These are phyloP conservation scores for Pelobates cultripes DNA, from an alignment of 2,797 vertebrate species.

Conservation along the genomic window DNA sequence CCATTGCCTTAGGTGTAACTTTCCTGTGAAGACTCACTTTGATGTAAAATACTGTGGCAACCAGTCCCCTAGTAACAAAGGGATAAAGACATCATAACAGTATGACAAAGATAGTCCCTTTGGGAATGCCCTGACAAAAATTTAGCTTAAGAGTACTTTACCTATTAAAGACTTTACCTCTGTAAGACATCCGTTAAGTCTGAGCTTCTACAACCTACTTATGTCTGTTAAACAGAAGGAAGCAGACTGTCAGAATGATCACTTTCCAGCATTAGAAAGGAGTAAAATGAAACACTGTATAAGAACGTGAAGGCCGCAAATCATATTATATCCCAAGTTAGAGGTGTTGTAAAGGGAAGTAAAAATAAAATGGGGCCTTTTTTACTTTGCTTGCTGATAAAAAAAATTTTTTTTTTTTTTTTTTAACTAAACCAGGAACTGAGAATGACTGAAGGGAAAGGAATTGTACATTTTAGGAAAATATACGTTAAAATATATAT, in stretches of 20 bases:
- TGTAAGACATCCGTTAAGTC: slow-evolving; percentile 11
- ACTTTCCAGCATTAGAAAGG: background rate
- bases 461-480: no score
- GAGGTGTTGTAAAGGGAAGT: background rate
- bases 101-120: slow-evolving; percentile 40
- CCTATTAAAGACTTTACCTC: slow-evolving; percentile 25
- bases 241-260: background rate
- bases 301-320: background rate
- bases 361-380: no score
- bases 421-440: no score
- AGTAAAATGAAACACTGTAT: background rate
- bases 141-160: slow-evolving; percentile 36
- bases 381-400: no score
- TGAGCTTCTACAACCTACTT: slow-evolving; percentile 13
- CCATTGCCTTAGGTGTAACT: background rate
- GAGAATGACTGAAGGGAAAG: no score
- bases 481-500: no score
- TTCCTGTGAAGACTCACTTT: slow-evolving; percentile 16
- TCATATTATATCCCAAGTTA: background rate
- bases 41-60: slow-evolving; percentile 23
- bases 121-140: slow-evolving; percentile 40
- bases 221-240: slow-evolving; percentile 12
- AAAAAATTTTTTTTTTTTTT: no score
- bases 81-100: slow-evolving; percentile 37
- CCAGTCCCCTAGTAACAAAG: slow-evolving; percentile 35